Conservation (phyloP, 2,113 vertebrate genomes). For the Platysternon megacephalum region DNA sequence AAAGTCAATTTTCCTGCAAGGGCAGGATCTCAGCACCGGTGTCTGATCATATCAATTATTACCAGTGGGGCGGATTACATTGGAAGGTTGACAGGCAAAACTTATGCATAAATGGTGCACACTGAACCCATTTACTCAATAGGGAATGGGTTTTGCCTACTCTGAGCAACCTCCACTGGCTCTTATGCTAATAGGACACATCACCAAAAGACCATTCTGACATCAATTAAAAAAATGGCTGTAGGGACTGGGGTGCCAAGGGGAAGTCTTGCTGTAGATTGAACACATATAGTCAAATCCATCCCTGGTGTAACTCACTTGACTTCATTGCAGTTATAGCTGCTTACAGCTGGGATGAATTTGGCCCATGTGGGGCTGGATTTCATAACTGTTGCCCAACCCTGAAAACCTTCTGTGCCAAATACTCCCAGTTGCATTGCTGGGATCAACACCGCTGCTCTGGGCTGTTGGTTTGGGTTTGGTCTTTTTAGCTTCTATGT, state of each 20-base stretch:
- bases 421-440: conserved; percentile 14
- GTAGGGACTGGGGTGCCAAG: neutral
- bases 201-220: conserved; percentile 27
- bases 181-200: conserved; percentile 10
- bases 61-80: conserved; percentile 37
- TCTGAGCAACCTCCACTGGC: neutral
- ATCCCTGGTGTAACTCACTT: conserved; percentile 32
- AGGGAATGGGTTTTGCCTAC: conserved; percentile 50
- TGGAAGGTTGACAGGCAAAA: conserved; percentile 53
- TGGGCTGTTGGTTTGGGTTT: conserved; percentile 30
- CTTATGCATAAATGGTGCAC: conserved; percentile 57
- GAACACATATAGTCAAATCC: conserved; percentile 23
- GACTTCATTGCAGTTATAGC: neutral
- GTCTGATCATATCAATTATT: conserved; percentile 20
- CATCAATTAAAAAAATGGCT: conserved; percentile 23
- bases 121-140: conserved; percentile 52
- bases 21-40: conserved; percentile 53
- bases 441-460: conserved; percentile 43
- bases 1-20: conserved; percentile 66
- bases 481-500: conserved; percentile 8
- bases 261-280: conserved; percentile 21
- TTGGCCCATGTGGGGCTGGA: conserved; percentile 20
- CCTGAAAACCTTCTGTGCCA: conserved; percentile 18
- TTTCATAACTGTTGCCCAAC: conserved; percentile 3
- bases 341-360: conserved; percentile 44